These are phyloP conservation scores for Nibea coibor DNA, from an alignment of 2,113 vertebrate species.

Conservation along the genomic window DNA sequence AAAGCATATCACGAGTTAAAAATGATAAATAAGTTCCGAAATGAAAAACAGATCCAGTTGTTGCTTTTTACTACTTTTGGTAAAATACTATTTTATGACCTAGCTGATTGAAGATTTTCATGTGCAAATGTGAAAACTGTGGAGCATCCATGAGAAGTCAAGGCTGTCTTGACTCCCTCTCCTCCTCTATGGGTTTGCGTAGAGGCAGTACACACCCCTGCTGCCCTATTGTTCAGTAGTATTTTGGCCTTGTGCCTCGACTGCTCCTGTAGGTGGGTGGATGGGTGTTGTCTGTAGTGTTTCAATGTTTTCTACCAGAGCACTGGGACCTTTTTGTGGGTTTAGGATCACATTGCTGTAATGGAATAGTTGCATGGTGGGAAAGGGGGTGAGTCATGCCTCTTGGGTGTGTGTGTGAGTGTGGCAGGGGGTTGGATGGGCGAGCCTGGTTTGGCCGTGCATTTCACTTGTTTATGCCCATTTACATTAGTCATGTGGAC, in stretches of 20 bases:
- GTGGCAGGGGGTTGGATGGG: background rate
- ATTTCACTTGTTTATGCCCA: conserved; percentile 35
- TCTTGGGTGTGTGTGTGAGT: background rate
- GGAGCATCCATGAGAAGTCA: background rate
- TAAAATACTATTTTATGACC: background rate
- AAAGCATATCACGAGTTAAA: background rate
- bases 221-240: conserved; percentile 15
- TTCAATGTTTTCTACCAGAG: conserved; percentile 41
- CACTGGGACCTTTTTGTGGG: conserved; percentile 34
- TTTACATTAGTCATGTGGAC: conserved; percentile 33
- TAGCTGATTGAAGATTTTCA: background rate
- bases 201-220: conserved; percentile 3
- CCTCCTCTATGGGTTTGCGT: conserved; percentile 3
- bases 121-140: background rate
- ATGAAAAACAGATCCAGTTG: background rate
- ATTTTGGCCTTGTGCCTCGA: conserved; percentile 29
- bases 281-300: conserved; percentile 43
- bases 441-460: background rate
- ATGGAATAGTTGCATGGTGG: conserved; percentile 41
- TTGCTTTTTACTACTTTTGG: background rate
- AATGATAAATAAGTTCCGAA: background rate
- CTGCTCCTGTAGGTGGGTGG: conserved; percentile 32
- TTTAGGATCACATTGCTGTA: conserved; percentile 39
- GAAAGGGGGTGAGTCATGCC: conserved; percentile 54
- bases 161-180: background rate